Conservation (phyloP, 2,113 vertebrate genomes). For the mouse (Mus musculus) region GRCm39 chr10:25389501-25390000, state of each 20-base stretch:
- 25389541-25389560: neutral
- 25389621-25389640: neutral
- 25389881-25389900: neutral
- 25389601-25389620: neutral
- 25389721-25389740: neutral
- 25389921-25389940: neutral
- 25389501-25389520: neutral
- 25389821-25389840: neutral
- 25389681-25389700: neutral
- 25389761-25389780: neutral
- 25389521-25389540: neutral
- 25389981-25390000: neutral
- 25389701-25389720: neutral
- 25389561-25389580: neutral
- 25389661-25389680: slow-evolving; percentile 25
- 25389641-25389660: neutral
- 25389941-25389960: neutral
- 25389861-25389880: neutral
- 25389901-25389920: neutral
- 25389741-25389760: neutral
- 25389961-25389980: neutral
- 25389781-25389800: neutral
- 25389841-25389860: no score
- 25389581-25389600: neutral
- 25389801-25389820: no score